Evolutionary conservation across 2,888 invertebrate species (phyloP).

Genomic region (Crioceris asparagi): DNA sequence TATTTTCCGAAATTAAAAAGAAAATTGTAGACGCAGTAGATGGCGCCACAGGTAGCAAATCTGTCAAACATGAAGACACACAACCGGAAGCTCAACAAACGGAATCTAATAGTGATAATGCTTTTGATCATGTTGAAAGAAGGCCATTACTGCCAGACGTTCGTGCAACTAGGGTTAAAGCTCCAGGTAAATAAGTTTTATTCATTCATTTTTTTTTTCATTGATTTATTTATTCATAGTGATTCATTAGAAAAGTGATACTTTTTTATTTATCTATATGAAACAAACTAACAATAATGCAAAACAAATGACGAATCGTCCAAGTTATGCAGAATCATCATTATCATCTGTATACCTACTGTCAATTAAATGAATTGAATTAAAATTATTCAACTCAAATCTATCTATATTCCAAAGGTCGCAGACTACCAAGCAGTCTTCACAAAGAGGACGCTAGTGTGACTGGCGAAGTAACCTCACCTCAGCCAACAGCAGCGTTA

Average conservation of each 20-base stretch:
- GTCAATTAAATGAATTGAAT: no score
- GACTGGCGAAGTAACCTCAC: no score
- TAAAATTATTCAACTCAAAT: no score
- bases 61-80: conserved; percentile 21
- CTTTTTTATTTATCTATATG: no score
- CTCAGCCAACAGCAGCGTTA: no score
- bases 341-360: no score
- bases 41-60: conserved; percentile 41
- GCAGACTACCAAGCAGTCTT: conserved; percentile 51
- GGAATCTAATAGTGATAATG: conserved; percentile 29
- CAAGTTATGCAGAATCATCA: no score
- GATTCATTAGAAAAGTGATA: no score
- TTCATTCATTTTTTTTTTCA: not conserved
- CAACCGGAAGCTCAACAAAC: conserved; percentile 7
- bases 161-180: conserved; percentile 54
- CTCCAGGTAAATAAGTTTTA: conserved; percentile 40
- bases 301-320: no score
- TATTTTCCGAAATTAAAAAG: conserved; percentile 20
- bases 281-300: no score
- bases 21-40: conserved; percentile 38
- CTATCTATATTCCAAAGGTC: conserved; percentile 26
- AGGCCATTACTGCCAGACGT: conserved; percentile 52
- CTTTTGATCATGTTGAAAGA: conserved; percentile 59
- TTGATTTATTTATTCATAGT: no score
- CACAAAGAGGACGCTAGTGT: conserved; percentile 32